Conservation (phyloP, 2,888 invertebrate genomes). For the Exephanes ischioxanthus region DNA sequence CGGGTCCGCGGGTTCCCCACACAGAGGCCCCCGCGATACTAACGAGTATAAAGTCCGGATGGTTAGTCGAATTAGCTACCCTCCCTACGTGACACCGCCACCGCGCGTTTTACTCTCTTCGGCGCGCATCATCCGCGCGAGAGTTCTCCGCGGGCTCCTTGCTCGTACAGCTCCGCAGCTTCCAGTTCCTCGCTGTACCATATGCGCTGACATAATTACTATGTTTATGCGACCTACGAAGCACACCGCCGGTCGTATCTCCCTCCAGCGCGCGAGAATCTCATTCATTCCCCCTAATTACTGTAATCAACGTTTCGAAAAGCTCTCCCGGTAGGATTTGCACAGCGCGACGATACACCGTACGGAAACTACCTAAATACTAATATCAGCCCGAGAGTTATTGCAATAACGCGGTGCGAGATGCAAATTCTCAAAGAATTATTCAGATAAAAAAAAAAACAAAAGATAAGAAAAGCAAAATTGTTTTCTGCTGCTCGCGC, state of each 20-base stretch:
- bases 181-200: conserved; percentile 7
- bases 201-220: conserved; percentile 73
- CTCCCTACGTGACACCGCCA: conserved; percentile 77
- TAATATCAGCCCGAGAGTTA: not conserved
- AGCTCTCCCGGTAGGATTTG: conserved; percentile 20
- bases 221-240: conserved; percentile 72
- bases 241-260: conserved; percentile 24
- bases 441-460: conserved; percentile 40
- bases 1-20: conserved; percentile 49
- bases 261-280: conserved; percentile 2
- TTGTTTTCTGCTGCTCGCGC: conserved; percentile 1
- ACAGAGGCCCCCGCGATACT: conserved; percentile 60
- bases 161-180: not conserved
- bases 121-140: conserved; percentile 29
- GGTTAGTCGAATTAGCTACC: conserved; percentile 79
- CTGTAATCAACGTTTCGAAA: conserved; percentile 67
- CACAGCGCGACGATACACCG: not conserved
- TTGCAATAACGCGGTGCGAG: conserved; percentile 20
- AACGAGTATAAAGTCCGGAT: conserved; percentile 77
- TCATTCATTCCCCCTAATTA: conserved; percentile 62
- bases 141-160: not conserved
- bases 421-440: conserved; percentile 49
- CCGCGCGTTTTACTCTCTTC: conserved; percentile 71
- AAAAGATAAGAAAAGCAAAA: conserved; percentile 7
- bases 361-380: conserved; percentile 3